Percentiles rank a stretch among this genome's conserved stretches.
phyloP scores from a whole-genome alignment of 1,140 invertebrate genomes.

The Plectrocnemia conspersa region DNA sequence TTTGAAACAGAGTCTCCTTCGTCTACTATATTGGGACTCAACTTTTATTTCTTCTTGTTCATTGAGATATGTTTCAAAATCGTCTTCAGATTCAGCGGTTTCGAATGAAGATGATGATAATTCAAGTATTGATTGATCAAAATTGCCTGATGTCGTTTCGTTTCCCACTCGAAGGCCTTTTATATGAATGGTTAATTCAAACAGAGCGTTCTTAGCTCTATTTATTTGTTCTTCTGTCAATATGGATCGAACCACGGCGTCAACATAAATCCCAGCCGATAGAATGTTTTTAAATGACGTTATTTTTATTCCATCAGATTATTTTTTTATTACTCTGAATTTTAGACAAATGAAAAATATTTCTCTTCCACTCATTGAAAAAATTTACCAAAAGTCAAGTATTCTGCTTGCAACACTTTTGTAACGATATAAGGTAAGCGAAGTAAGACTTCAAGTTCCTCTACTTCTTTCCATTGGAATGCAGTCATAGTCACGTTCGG shows the following conservation, averaged over 20 bases:
- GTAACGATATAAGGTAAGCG: neutral
- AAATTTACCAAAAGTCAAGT: too few species aligned
- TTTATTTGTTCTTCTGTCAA: too few species aligned
- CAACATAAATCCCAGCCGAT: too few species aligned
- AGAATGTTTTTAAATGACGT: too few species aligned
- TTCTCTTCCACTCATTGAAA: too few species aligned
- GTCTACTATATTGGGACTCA: too few species aligned
- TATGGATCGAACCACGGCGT: too few species aligned
- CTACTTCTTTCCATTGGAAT: constrained; percentile 7
- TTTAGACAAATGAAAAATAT: neutral
- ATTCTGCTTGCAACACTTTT: too few species aligned
- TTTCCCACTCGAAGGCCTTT: constrained; percentile 6
- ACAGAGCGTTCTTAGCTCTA: neutral
- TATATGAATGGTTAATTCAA: neutral
- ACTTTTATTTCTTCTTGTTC: constrained; percentile 4
- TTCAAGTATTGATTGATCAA: constrained; percentile 9
- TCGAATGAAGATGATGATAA: constrained; percentile 7
- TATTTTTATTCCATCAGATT: too few species aligned
- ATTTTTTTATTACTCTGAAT: neutral
- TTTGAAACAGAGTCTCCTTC: too few species aligned
- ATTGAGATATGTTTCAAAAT: constrained; percentile 7
- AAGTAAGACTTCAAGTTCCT: constrained; percentile 6
- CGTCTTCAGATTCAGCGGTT: constrained; percentile 1
- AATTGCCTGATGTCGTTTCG: neutral
- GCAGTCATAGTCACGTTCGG: neutral